Evolutionary conservation across 1,140 invertebrate genomes (phyloP), one percentile per base, ranked within the genome.

Genomic region (Teleopsis dalmanni): DNA sequence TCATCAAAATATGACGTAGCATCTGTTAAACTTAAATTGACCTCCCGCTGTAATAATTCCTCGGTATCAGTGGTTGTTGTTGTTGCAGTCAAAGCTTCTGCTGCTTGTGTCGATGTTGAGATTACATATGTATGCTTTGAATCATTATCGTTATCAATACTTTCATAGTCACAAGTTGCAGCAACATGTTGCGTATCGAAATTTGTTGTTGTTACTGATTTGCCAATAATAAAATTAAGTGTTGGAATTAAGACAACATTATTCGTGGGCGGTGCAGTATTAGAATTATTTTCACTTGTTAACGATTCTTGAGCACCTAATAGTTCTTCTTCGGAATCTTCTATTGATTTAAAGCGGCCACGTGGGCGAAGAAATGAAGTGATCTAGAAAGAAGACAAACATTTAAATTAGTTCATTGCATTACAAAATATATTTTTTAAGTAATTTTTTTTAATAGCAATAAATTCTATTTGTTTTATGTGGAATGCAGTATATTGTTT

Each of bases 201-300:
- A 1, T 29, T 21, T 16, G 18, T 29, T 8, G 14, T 33, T 16
- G 16, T 27, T 25, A 4, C 3, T 4, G 47, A 50, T 23, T 49
- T 47, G 13, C 59, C 37, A 8, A 60, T 59, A 29, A 59, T 42
- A 47, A 67, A 60, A 48, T 59, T 57, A 48, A 67, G 43, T 44
- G 64, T 66, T 23, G 64, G 64, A 53, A 67, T 52, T 11, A 67
- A 56, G 38, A 66, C 64, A 35, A 60, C 57, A 44, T 58, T 59
- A 54, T 57, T 49, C 38, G 47, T 43, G 43, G 43, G 29, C 31
- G 42, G 35, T 11, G 46, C 3, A n/a, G 25, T 21, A 4, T 19
- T n/a, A 35, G 13, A 13, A 19, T 11, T 14, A 35, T 47, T 22
- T 10, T 36, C n/a, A 4, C 26, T 7, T 6, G 44, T 47, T 48